Conservation (phyloP, 2,888 invertebrate species). For the Germaria angustata region DNA sequence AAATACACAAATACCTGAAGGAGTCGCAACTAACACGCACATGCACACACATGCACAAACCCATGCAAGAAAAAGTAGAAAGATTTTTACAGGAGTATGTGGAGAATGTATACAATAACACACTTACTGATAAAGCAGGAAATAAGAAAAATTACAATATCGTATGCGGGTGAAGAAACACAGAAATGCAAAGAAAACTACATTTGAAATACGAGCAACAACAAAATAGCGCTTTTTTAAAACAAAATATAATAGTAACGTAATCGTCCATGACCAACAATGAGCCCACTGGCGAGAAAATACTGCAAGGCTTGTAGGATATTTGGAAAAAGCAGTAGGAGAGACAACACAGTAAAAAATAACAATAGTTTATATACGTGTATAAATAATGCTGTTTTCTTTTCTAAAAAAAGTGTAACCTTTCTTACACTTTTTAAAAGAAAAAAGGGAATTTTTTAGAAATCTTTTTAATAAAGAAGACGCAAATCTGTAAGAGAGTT, state of each 20-base stretch:
- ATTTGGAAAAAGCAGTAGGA: conserved; percentile 4
- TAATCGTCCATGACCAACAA: conserved; percentile 45
- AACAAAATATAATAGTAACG: conserved; percentile 9
- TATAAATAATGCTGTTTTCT: too few species aligned
- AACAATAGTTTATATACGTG: too few species aligned
- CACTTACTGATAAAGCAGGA: not conserved
- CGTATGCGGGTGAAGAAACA: not conserved
- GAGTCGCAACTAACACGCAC: not conserved
- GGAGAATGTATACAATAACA: not conserved
- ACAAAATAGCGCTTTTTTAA: not conserved
- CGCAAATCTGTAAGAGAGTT: too few species aligned
- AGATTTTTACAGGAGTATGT: not conserved
- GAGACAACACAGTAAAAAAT: too few species aligned
- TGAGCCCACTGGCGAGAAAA: conserved; percentile 33
- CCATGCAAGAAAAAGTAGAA: not conserved
- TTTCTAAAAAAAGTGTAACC: too few species aligned
- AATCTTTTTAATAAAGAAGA: too few species aligned
- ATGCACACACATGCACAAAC: not conserved
- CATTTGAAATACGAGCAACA: not conserved
- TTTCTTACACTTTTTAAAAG: too few species aligned
- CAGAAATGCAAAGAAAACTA: not conserved
- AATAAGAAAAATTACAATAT: too few species aligned
- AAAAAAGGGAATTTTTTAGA: too few species aligned
- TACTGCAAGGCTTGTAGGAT: conserved; percentile 22
- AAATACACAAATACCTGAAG: not conserved